Conservation (phyloP, 2,797 vertebrate species). For the Thalassophryne amazonica region DNA sequence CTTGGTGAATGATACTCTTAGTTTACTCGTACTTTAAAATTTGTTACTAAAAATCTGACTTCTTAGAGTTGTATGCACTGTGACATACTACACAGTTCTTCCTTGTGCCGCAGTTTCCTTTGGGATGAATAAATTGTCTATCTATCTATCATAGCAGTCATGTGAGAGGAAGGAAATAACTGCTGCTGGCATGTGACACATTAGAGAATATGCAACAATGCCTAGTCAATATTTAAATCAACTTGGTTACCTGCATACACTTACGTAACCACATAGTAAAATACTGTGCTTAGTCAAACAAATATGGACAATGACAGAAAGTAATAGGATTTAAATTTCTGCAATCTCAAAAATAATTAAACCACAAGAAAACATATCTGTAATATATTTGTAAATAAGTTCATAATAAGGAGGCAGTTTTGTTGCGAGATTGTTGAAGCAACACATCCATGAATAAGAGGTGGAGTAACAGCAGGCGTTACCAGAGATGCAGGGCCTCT, state of each 20-base stretch:
- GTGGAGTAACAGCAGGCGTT: slow-evolving; percentile 32
- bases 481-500: slow-evolving; percentile 30
- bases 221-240: not conserved
- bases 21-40: too few relatives aligned
- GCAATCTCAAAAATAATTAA: too few relatives aligned
- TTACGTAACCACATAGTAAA: not conserved
- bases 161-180: slow-evolving; percentile 29
- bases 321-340: too few relatives aligned
- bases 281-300: not conserved
- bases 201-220: not conserved
- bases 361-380: too few relatives aligned
- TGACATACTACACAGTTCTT: not conserved
- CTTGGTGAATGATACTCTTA: too few relatives aligned
- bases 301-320: too few relatives aligned
- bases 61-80: not conserved
- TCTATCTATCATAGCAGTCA: too few relatives aligned
- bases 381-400: too few relatives aligned
- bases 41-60: too few relatives aligned
- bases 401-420: too few relatives aligned
- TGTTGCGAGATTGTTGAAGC: slow-evolving; percentile 6
- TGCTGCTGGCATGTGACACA: slow-evolving; percentile 6
- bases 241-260: not conserved
- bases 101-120: not conserved
- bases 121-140: too few relatives aligned
- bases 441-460: slow-evolving; percentile 25